Evolutionary conservation across 2,113 vertebrate species (phyloP).

Genomic region (Notothenia rossii): DNA sequence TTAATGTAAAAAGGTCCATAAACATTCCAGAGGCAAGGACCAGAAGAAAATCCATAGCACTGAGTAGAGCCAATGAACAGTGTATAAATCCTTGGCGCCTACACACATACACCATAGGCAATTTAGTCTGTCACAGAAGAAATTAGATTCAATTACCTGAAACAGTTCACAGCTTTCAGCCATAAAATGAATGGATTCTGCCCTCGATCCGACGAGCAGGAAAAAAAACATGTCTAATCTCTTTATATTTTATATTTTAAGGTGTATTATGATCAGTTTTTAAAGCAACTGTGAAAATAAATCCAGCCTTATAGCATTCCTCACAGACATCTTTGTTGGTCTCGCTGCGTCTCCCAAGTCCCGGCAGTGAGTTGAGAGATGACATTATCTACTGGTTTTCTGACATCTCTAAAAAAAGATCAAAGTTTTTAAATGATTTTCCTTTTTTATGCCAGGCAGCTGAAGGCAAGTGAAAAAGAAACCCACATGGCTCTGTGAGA

Average conservation of each 20-base stretch:
- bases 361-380: conserved; percentile 1
- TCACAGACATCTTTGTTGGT: neutral
- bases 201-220: neutral
- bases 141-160: neutral
- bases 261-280: neutral
- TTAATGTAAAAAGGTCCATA: neutral
- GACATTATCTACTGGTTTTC: conserved; percentile 18
- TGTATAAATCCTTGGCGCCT: neutral
- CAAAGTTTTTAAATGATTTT: neutral
- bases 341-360: neutral
- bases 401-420: conserved; percentile 26
- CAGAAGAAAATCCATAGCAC: neutral
- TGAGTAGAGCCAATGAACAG: neutral
- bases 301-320: neutral
- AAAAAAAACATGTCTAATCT: neutral
- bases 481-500: neutral
- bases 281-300: neutral
- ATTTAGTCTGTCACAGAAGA: neutral
- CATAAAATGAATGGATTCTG: neutral
- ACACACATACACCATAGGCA: neutral
- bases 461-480: neutral
- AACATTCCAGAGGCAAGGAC: neutral
- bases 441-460: neutral
- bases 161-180: neutral
- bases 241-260: neutral